These are phyloP conservation scores for Saccopteryx bilineata DNA, from an alignment of 2,113 vertebrate genomes.

Conservation along the genomic window DNA sequence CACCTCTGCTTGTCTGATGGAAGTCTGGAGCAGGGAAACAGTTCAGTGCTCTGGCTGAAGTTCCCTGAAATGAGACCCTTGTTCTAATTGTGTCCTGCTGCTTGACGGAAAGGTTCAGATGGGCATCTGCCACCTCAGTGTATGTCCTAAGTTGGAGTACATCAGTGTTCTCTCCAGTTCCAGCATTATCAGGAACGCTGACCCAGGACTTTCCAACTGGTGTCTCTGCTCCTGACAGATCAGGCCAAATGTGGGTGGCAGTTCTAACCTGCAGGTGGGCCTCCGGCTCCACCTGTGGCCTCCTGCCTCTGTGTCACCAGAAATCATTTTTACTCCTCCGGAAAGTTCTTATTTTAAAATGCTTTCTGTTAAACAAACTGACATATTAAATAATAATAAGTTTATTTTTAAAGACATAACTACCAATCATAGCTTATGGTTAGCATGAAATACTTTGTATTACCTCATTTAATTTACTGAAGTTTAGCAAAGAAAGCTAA, in stretches of 20 bases:
- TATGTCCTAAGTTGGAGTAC: neutral
- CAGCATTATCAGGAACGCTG: neutral
- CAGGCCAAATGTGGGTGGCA: neutral
- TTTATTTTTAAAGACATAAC: constrained; percentile 31
- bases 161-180: constrained; percentile 17
- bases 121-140: constrained; percentile 3
- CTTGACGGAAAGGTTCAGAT: neutral
- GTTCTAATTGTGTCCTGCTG: constrained; percentile 38
- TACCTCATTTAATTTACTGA: constrained; percentile 51
- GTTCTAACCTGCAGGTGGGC: neutral
- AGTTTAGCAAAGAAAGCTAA: constrained; percentile 40
- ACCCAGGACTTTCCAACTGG: constrained; percentile 6
- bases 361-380: constrained; percentile 20
- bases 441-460: constrained; percentile 16
- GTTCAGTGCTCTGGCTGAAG: neutral
- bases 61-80: neutral
- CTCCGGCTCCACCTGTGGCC: neutral
- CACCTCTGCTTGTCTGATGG: constrained; percentile 16
- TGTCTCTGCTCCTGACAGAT: neutral
- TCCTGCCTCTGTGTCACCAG: neutral
- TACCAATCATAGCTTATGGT: neutral
- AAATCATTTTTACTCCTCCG: neutral
- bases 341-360: constrained; percentile 15
- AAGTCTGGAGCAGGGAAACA: constrained; percentile 51
- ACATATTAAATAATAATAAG: neutral